Evolutionary conservation across 2,113 vertebrate genomes (phyloP), one percentile per base, ranked within the genome.

Genomic region (Jaculus jaculus): DNA sequence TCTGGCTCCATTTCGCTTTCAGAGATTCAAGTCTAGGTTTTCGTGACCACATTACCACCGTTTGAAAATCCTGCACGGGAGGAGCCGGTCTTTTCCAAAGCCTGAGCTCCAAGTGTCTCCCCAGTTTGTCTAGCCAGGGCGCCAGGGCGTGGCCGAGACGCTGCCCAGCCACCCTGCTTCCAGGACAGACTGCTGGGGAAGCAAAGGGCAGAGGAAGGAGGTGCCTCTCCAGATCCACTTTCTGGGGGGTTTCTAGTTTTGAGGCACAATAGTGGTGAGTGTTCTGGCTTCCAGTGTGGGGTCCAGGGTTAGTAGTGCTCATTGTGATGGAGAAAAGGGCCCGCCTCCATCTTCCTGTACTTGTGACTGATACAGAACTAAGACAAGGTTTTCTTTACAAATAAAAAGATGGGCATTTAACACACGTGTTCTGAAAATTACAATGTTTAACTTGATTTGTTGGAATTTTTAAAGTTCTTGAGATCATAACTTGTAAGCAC

Each of bases 151-250:
- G 87, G 80, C 23, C 42, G 7, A 54, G 24, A 47, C 23, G 23
- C 60, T 60, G 54, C 42, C 75, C 65, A 37, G 30, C 34, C 15
- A 68, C 65, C 26, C 72, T 83, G 71, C 32, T 39, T 54, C 1
- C 18, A 81, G 42, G 61, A 96, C 74, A 95, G 80, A 75, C 24
- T 65, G 54, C 80, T 94, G 83, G 12, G 75, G 83, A 74, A 90
- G 60, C 83, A 68, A 88, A 92, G 92, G 88, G 93, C 81, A 93
- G 65, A 79, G 86, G 92, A 96, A 87, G 68, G 68, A 42, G 47
- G 84, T 54, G 61, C 47, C 32, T 95, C 91, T 65, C 37, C 65
- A 84, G 77, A 72, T 47, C 83, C 21, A 10, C 42, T 80, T 90
- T 94, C 87, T 95, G 63, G 24, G 88, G 51, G 72, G 30, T 60